Conservation (phyloP, 2,797 vertebrate species). For the Anisognathus igniventris region DNA sequence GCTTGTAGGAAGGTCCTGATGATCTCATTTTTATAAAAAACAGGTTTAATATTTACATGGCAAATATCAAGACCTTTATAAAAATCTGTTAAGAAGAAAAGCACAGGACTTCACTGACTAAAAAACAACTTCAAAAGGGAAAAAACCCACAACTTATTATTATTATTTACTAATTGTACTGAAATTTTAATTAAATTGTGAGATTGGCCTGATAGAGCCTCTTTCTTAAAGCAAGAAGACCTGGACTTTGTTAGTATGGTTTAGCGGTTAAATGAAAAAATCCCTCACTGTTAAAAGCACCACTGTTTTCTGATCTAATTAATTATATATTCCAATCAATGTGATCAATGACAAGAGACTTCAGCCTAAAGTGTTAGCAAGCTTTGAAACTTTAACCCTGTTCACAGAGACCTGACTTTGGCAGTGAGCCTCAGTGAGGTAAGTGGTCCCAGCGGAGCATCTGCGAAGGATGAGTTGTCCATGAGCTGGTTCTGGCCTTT, state of each 20-base stretch:
- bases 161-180: not conserved
- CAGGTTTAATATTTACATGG: not conserved
- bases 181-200: not conserved
- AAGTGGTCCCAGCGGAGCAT: not conserved
- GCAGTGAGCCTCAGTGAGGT: not conserved
- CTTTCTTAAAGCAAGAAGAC: not conserved
- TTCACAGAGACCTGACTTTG: not conserved
- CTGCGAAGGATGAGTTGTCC: not conserved
- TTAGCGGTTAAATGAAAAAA: not conserved
- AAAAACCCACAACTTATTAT: not conserved
- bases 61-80: not conserved
- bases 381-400: not conserved
- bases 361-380: not conserved
- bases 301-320: not conserved
- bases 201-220: not conserved
- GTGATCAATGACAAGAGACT: not conserved
- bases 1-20: not conserved
- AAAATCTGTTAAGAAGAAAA: not conserved
- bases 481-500: not conserved
- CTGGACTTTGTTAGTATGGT: not conserved
- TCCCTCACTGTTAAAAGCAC: fast-evolving
- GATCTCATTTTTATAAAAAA: not conserved
- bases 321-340: not conserved
- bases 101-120: not conserved
- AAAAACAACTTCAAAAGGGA: not conserved